Evolutionary conservation across 2,113 vertebrate genomes (phyloP).

Genomic region (Corythaixoides concolor): DNA sequence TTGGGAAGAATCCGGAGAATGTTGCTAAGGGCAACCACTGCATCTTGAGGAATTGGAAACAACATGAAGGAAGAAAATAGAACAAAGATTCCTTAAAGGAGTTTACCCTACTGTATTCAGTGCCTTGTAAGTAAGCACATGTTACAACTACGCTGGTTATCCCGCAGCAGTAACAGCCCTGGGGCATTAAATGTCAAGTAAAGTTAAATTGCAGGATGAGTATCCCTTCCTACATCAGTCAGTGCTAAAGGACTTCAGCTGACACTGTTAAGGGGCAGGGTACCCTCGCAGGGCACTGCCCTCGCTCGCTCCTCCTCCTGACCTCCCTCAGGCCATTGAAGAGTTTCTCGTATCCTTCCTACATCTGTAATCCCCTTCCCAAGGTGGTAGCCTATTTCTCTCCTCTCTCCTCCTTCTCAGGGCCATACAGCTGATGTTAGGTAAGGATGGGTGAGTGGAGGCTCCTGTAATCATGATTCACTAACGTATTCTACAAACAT

Average conservation of each 20-base stretch:
- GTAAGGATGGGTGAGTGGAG: fast-evolving
- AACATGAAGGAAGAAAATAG: background rate
- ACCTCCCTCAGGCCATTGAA: background rate
- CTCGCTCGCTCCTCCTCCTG: background rate
- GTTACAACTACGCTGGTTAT: background rate
- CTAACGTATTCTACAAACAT: background rate
- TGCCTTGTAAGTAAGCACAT: background rate
- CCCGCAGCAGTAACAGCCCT: background rate
- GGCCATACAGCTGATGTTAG: background rate
- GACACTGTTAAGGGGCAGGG: background rate
- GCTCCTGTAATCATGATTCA: background rate
- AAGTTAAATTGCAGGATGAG: background rate
- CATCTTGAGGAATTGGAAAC: background rate
- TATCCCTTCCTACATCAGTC: background rate
- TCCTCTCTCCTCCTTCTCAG: background rate
- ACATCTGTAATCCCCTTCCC: background rate
- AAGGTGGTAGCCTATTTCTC: background rate
- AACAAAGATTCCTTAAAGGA: background rate
- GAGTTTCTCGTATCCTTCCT: background rate
- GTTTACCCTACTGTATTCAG: background rate
- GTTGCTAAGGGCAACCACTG: constrained; percentile 38
- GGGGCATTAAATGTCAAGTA: background rate
- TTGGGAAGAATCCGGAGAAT: background rate
- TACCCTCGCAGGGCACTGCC: background rate
- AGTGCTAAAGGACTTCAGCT: background rate